phyloP scores from a whole-genome alignment of 2,113 vertebrate species.

The Scomber scombrus region DNA sequence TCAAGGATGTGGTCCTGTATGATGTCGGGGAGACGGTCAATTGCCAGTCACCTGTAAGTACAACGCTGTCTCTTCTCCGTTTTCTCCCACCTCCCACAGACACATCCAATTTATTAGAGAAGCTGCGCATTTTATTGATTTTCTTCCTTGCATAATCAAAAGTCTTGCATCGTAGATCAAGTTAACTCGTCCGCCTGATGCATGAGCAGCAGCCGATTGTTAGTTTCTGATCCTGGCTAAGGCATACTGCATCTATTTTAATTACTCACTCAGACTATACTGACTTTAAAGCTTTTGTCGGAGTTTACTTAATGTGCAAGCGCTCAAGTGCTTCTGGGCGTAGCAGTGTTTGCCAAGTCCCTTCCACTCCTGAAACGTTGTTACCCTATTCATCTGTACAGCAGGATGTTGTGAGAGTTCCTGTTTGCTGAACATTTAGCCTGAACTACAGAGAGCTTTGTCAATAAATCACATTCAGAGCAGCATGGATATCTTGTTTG shows the following conservation, averaged over 20 bases:
- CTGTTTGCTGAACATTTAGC: conserved; percentile 75
- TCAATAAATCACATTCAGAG: conserved; percentile 56
- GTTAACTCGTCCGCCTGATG: not conserved
- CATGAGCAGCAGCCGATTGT: not conserved
- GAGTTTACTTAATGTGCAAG: conserved; percentile 53
- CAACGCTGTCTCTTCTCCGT: not conserved
- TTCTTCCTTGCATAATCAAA: conserved; percentile 14
- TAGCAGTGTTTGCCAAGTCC: conserved; percentile 77
- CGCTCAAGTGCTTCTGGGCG: conserved; percentile 67
- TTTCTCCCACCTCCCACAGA: not conserved
- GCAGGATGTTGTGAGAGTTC: conserved; percentile 72
- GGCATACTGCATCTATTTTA: conserved; percentile 19
- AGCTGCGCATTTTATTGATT: not conserved
- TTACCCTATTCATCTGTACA: conserved; percentile 56
- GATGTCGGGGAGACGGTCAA: conserved; percentile 83
- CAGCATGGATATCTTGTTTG: conserved; percentile 13
- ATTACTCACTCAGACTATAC: conserved; percentile 14
- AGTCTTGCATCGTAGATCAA: conserved; percentile 4
- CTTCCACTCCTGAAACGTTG: conserved; percentile 48
- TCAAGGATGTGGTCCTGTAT: conserved; percentile 93
- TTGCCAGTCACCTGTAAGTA: conserved; percentile 90
- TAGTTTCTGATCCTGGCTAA: conserved; percentile 10
- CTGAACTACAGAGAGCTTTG: conserved; percentile 38
- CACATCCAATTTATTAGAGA: not conserved
- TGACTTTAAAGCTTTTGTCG: conserved; percentile 47